These are phyloP conservation scores for Cremastobaeus sp. DNA, from an alignment of 2,888 invertebrate species.

Conservation along the genomic window DNA sequence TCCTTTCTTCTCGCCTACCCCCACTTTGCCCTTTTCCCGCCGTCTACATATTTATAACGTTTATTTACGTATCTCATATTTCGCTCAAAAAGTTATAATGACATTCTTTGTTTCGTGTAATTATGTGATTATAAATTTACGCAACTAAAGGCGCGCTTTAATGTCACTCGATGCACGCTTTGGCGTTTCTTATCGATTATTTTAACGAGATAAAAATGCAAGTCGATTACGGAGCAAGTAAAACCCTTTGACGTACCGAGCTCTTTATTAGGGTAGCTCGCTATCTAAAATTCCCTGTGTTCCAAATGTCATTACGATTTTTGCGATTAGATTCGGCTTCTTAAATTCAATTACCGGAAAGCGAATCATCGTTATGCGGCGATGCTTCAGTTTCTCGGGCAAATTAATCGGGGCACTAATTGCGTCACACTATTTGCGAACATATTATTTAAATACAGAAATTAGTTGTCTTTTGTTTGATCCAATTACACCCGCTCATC, in stretches of 20 bases:
- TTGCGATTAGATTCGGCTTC: slow-evolving; percentile 45
- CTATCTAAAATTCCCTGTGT: slow-evolving; percentile 39
- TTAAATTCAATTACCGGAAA: slow-evolving; percentile 31
- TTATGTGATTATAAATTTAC: slow-evolving; percentile 30
- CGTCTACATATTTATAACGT: slow-evolving; percentile 31
- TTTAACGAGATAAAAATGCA: slow-evolving; percentile 27
- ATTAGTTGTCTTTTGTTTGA: too few relatives aligned
- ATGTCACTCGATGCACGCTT: neutral
- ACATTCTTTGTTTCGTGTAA: slow-evolving; percentile 33
- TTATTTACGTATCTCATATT: slow-evolving; percentile 35
- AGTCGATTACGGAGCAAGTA: slow-evolving; percentile 40
- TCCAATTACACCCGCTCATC: too few relatives aligned
- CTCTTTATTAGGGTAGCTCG: slow-evolving; percentile 32
- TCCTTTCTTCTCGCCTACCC: neutral
- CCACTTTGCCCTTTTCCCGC: neutral
- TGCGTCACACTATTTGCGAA: slow-evolving; percentile 20
- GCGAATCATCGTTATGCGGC: slow-evolving; percentile 28
- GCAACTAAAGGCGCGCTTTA: slow-evolving; percentile 2
- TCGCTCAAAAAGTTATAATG: slow-evolving; percentile 27
- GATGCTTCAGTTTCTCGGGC: slow-evolving; percentile 15
- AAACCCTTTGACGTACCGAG: slow-evolving; percentile 35
- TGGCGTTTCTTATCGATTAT: slow-evolving; percentile 19
- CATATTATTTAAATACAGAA: neutral
- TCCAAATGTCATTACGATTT: slow-evolving; percentile 42
- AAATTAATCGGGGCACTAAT: slow-evolving; percentile 23